phyloP scores from a whole-genome alignment of 2,113 vertebrate genomes.

The Hydropotes inermis region DNA sequence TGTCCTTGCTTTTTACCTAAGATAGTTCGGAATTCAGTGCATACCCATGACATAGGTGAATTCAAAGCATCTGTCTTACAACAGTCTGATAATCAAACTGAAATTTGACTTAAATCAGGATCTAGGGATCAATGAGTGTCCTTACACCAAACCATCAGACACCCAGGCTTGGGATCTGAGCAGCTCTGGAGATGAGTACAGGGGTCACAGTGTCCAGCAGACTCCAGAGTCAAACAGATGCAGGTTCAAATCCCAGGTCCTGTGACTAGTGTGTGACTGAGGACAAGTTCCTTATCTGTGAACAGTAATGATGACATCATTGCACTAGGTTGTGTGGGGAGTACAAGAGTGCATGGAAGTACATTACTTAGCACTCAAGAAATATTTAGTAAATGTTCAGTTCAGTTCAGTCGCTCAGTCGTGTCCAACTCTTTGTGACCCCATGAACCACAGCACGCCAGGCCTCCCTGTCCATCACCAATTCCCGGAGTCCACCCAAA shows the following conservation, averaged over 20 bases:
- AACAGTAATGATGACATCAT: background rate
- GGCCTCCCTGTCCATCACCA: background rate
- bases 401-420: background rate
- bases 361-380: background rate
- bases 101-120: slow-evolving; percentile 19
- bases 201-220: background rate
- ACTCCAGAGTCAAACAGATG: background rate
- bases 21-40: background rate
- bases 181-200: background rate
- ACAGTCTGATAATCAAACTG: background rate
- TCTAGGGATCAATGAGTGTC: background rate
- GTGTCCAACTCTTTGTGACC: background rate
- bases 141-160: background rate
- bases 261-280: background rate
- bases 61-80: background rate
- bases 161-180: background rate
- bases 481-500: background rate
- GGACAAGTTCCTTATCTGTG: background rate
- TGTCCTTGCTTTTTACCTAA: background rate
- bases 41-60: background rate
- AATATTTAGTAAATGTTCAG: background rate
- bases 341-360: background rate
- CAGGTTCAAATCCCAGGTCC: background rate
- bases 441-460: background rate
- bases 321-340: background rate